Evolutionary conservation across 2,888 invertebrate species (phyloP).

Genomic region (Stenurella melanura): DNA sequence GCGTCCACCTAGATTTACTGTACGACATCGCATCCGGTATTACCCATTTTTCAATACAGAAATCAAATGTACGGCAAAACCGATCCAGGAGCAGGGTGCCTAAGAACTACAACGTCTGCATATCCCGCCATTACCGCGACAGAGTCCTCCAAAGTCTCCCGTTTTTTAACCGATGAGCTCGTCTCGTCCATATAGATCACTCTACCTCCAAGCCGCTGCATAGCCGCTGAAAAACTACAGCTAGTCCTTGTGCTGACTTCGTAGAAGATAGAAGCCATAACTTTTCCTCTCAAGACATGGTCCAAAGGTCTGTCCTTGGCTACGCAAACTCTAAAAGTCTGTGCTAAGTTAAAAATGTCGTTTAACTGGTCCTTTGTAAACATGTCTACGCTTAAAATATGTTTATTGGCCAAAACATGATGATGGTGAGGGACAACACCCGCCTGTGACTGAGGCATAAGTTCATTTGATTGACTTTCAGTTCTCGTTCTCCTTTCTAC

Average conservation of each 20-base stretch:
- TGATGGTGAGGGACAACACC: constrained; percentile 57
- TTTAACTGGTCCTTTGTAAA: constrained; percentile 93
- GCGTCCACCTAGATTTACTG: constrained; percentile 97
- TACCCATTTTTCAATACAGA: constrained; percentile 94
- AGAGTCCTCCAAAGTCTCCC: constrained; percentile 94
- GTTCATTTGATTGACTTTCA: constrained; percentile 42
- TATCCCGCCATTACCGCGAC: constrained; percentile 93
- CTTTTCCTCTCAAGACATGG: constrained; percentile 90
- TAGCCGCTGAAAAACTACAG: constrained; percentile 97
- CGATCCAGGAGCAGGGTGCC: constrained; percentile 95
- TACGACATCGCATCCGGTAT: constrained; percentile 88
- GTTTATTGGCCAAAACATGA: constrained; percentile 82
- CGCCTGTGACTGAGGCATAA: constrained; percentile 50
- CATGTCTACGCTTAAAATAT: constrained; percentile 89
- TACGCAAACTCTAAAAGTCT: constrained; percentile 87
- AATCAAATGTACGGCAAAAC: no score
- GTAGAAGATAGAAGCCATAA: constrained; percentile 97
- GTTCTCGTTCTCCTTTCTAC: constrained; percentile 61
- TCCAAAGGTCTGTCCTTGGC: constrained; percentile 89
- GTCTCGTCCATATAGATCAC: constrained; percentile 93
- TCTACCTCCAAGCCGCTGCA: constrained; percentile 95
- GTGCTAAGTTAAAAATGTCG: constrained; percentile 95
- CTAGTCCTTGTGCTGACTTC: constrained; percentile 98
- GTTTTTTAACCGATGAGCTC: constrained; percentile 96
- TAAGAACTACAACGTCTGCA: constrained; percentile 93